A percentile compares a stretch with the other conserved stretches of the same genome.
phyloP scores from a whole-genome alignment of 2,113 vertebrate genomes.

The Desmodus rotundus region DNA sequence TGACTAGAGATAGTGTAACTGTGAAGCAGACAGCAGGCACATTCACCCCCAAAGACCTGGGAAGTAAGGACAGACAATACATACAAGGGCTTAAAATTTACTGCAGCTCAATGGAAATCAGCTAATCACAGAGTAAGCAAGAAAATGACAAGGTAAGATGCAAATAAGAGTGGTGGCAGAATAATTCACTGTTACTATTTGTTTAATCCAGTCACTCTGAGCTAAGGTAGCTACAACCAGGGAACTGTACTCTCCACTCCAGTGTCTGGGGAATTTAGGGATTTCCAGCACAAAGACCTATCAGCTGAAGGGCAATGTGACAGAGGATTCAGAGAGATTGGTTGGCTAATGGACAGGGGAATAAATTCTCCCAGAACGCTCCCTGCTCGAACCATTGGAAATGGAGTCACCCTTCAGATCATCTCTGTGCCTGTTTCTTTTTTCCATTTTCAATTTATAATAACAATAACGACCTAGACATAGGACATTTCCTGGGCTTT shows the following conservation, averaged over 20 bases:
- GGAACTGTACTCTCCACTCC: background rate
- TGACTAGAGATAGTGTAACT: background rate
- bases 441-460: conserved; percentile 78
- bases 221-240: conserved; percentile 11
- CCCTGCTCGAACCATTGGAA: conserved; percentile 61
- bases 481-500: conserved; percentile 82
- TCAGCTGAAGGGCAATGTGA: conserved; percentile 54
- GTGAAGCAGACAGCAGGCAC: background rate
- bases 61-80: conserved; percentile 47
- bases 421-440: conserved; percentile 74
- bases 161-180: conserved; percentile 36
- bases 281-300: conserved; percentile 64
- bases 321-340: conserved; percentile 54
- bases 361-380: conserved; percentile 71
- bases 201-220: background rate
- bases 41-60: conserved; percentile 13
- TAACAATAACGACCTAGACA: conserved; percentile 82
- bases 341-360: conserved; percentile 67
- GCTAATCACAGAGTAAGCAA: conserved; percentile 27
- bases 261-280: conserved; percentile 29
- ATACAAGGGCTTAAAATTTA: conserved; percentile 45
- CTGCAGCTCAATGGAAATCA: conserved; percentile 49
- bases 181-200: background rate
- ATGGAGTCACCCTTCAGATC: conserved; percentile 69
- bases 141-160: conserved; percentile 19